Base-by-base conservation (phyloP, 37 sponge, comb jelly and placozoan genomes). In the Geodia barretti region DNA sequence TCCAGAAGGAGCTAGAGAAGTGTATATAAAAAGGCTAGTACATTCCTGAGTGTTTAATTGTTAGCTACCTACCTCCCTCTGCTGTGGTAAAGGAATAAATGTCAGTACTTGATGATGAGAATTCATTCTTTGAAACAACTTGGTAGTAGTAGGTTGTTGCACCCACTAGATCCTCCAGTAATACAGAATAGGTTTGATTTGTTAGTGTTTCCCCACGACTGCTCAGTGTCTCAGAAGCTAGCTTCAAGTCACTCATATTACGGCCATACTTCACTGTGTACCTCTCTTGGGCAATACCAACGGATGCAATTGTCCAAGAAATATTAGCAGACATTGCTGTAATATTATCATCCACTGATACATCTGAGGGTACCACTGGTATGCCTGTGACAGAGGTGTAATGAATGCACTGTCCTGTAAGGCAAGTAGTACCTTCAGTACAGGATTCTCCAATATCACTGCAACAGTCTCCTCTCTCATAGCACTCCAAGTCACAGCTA, bases 111-210 rank as follows among this genome's bases (percentile, higher is more conserved):
- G 54, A 47, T 47, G 78, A 78, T 39, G 78, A n/a, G 35, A 39
- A 70, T 38, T 20, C 59, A 60, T 82, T 82, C 11, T 71, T 34
- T 35, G 82, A 7, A 1, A 70, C 65, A 1, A 82, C 74, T 72
- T 61, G 63, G 29, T 63, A 82, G 43, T 72, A 72, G 64, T 82
- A 82, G 25, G 65, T 72, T 3, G 74, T 37, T 11, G 72, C 64
- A 63, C 60, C 23, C 3, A n/a, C 9, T 7, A 82, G 65, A 1
- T 62, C 74, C 72, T 23, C 24, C 14, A 82, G 34, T 4, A 2
- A 5, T 11, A 82, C 40, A 17, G 73, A 41, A 37, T 71, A 82
- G 36, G 29, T 23, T 38, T 71, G 65, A 34, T 82, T 72, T 7
- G 72, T 82, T 2, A 62, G 5, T 35, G 73, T 82, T 47, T 47